Base-by-base conservation (phyloP, 1,140 invertebrate genomes). In the Drosophila grimshawi region DNA sequence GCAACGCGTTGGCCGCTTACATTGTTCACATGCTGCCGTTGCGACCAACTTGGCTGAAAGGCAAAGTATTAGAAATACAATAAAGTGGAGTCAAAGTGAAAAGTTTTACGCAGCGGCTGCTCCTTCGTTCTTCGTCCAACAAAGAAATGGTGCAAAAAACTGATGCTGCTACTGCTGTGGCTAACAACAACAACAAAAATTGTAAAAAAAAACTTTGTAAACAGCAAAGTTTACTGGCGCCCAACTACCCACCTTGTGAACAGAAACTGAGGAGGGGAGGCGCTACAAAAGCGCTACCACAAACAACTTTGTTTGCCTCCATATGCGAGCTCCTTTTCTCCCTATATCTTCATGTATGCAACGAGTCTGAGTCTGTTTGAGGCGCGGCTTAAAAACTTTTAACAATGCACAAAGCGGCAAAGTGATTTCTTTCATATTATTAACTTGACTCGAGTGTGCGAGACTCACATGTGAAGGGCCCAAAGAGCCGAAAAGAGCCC, bases 71-170 rank as follows among this genome's bases (percentile, higher is more conserved):
- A 90, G 86, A 88, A 90, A 83, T 83, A 91, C 88, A 90, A 90
- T 91, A 90, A 90, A 91, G 88, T 88, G 80, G 83, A 90, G 80
- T 90, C 88, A 91, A 90, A 90, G 88, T 90, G 88, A 90, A 90
- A 90, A 90, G 88, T 90, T 90, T 90, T 91, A 83, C 81, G 85
- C 85, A 89, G 77, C 78, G 78, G 77, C 82, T 75, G 81, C 73
- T 70, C 52, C 68, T 73, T 78, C 46, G 52, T n/a, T 7, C 37
- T 46, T 52, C 2, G 63, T 6, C 51, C 74, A 78, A 79, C 76
- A 86, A 86, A 83, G 80, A 83, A 82, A 83, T 83, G 70, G 72
- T 59, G 81, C 69, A 79, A 79, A 83, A 70, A 74, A 71, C n/a
- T 39, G 30, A 4, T 46, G 56, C 65, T 27, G 41, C 30, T 59